Percentiles rank a stretch among this genome's conserved stretches.
These are phyloP conservation scores for Lepus timidus DNA, from an alignment of 2,113 vertebrate genomes.

Conservation along the genomic window DNA sequence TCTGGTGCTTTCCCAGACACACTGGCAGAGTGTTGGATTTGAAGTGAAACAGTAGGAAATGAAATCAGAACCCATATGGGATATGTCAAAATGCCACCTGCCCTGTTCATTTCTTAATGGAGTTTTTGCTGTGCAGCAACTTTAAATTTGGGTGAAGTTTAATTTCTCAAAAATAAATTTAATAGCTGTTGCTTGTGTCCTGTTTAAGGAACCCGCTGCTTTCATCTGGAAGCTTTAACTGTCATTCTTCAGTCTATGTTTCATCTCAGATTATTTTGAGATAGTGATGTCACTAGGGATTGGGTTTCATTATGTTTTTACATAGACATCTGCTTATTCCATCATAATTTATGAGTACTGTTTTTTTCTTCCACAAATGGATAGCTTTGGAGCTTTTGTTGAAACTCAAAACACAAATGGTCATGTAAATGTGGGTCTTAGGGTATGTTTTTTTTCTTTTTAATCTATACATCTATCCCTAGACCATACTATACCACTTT, in stretches of 20 bases:
- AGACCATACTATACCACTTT: no score
- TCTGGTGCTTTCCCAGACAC: no score
- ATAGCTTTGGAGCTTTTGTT: neutral
- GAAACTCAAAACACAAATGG: neutral
- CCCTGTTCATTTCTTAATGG: neutral
- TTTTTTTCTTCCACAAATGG: neutral
- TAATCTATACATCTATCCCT: neutral
- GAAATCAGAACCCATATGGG: no score
- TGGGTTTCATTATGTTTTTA: neutral
- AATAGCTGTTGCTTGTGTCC: neutral
- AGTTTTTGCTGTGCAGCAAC: neutral
- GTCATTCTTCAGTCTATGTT: neutral
- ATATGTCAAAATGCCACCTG: no score
- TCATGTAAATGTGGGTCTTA: neutral
- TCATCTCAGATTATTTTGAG: neutral
- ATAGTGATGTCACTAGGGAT: neutral
- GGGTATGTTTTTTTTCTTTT: neutral
- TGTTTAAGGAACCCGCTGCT: neutral
- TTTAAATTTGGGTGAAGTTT: slow-evolving; percentile 21
- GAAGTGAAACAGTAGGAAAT: no score
- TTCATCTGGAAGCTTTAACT: neutral
- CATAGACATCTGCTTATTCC: neutral
- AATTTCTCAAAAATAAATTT: neutral
- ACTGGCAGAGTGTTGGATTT: no score
- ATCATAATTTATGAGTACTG: neutral